Conservation (phyloP, 2,113 vertebrate species). For the Dicrurus megarhynchus region DNA sequence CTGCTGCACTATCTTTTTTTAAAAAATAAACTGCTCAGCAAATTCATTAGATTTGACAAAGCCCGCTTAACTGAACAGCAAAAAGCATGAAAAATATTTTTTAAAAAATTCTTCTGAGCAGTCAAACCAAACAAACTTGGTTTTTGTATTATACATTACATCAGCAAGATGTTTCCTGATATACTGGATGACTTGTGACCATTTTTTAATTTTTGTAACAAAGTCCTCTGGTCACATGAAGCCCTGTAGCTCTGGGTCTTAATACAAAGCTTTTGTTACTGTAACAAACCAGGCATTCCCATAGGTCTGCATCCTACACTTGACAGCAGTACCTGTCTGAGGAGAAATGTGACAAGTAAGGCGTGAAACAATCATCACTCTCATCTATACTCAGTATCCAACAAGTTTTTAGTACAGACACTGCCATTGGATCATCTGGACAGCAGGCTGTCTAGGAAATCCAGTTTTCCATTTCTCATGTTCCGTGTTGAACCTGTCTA, state of each 20-base stretch:
- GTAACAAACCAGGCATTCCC: not conserved
- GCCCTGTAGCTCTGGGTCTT: not conserved
- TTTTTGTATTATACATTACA: not conserved
- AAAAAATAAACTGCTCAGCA: not conserved
- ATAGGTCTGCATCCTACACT: not conserved
- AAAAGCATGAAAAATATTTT: not conserved
- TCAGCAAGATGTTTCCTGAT: not conserved
- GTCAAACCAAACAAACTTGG: not conserved
- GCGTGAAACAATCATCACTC: not conserved
- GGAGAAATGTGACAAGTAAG: not conserved
- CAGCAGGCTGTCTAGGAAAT: not conserved
- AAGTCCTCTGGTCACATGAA: not conserved
- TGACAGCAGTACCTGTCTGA: not conserved
- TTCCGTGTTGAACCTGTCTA: not conserved
- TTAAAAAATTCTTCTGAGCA: not conserved
- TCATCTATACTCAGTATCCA: not conserved
- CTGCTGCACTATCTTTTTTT: not conserved
- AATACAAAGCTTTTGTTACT: not conserved
- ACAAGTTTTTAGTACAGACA: not conserved
- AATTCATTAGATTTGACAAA: not conserved
- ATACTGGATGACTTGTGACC: not conserved
- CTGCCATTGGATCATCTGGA: not conserved
- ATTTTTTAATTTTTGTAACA: not conserved
- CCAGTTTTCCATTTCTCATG: not conserved
- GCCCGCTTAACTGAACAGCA: rapidly evolving